These are phyloP conservation scores for Trichonephila clavata DNA, from an alignment of 1,140 invertebrate genomes.

Conservation along the genomic window DNA sequence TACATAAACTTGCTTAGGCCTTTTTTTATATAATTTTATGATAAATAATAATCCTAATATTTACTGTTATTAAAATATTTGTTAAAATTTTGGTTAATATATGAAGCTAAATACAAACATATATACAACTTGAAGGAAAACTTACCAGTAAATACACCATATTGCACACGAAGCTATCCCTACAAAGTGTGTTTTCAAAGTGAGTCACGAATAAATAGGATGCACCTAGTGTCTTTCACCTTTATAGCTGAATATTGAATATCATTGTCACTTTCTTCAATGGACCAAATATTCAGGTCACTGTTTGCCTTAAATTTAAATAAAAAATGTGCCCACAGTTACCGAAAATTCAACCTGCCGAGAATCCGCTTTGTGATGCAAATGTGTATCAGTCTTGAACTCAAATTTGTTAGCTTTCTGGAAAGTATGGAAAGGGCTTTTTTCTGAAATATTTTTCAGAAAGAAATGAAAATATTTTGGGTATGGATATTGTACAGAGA, in stretches of 20 bases:
- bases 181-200: background rate
- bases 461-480: background rate
- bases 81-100: too few species aligned
- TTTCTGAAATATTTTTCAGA: background rate
- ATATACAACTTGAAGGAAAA: background rate
- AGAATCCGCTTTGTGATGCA: constrained; percentile 35
- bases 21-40: too few species aligned
- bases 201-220: constrained; percentile 16
- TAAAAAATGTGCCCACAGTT: constrained; percentile 36
- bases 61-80: too few species aligned
- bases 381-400: background rate
- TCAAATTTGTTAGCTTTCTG: background rate
- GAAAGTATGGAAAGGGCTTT: background rate
- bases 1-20: too few species aligned
- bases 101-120: too few species aligned
- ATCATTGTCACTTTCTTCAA: constrained; percentile 33
- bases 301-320: constrained; percentile 12
- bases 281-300: constrained; percentile 26
- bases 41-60: too few species aligned
- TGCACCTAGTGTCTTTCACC: background rate
- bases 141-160: background rate
- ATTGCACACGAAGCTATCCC: background rate
- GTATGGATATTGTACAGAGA: background rate
- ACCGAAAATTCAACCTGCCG: constrained; percentile 34
- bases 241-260: constrained; percentile 37